A percentile compares a stretch with the other conserved stretches of the same genome.
Evolutionary conservation across 2,888 invertebrate genomes (phyloP).

Genomic region (Chromoteleia sp.): DNA sequence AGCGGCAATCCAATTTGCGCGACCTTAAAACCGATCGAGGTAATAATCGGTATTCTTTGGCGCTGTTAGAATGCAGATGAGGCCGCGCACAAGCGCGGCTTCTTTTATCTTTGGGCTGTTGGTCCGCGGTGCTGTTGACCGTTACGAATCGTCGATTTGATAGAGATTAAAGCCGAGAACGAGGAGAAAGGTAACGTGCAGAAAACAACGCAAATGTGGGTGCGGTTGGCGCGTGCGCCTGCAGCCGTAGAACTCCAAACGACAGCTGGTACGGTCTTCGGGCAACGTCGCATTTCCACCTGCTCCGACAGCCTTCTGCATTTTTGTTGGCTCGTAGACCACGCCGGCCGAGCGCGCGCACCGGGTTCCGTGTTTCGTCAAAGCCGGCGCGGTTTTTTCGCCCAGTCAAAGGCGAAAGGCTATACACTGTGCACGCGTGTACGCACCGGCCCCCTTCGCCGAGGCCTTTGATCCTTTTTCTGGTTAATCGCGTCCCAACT

Average conservation of each 20-base stretch:
- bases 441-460: conserved; percentile 14
- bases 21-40: conserved; percentile 64
- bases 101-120: conserved; percentile 65
- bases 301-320: conserved; percentile 75
- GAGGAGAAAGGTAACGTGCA: conserved; percentile 70
- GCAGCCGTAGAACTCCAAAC: conserved; percentile 80
- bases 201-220: conserved; percentile 76
- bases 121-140: conserved; percentile 69
- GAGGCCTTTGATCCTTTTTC: conserved; percentile 56
- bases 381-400: conserved; percentile 47
- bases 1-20: conserved; percentile 63
- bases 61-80: conserved; percentile 63
- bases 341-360: conserved; percentile 29
- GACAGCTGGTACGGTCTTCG: conserved; percentile 83
- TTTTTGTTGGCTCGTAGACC: conserved; percentile 52
- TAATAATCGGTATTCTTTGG: conserved; percentile 60
- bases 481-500: conserved; percentile 56
- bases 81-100: conserved; percentile 58
- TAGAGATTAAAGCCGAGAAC: conserved; percentile 68
- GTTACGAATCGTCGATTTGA: conserved; percentile 69
- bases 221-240: conserved; percentile 79
- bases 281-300: conserved; percentile 82
- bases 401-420: conserved; percentile 58
- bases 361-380: conserved; percentile 60
- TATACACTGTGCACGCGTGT: no score